Conservation (phyloP, 2,113 vertebrate species). For the Dromiciops gliroides region DNA sequence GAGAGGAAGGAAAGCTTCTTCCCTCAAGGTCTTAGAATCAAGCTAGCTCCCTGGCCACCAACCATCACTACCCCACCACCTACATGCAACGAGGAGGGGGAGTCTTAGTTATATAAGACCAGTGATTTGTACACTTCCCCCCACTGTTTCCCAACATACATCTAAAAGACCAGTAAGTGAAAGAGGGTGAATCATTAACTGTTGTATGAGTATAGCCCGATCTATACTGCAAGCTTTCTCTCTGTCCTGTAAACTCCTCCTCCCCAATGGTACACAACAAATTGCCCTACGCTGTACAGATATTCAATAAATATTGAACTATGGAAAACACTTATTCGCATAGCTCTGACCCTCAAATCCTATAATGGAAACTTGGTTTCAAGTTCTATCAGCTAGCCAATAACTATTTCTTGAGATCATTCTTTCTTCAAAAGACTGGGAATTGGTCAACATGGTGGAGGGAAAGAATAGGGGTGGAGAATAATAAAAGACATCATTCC, state of each 20-base stretch:
- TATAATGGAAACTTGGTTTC: background rate
- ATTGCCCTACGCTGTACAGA: background rate
- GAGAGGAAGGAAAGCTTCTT: background rate
- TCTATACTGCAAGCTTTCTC: background rate
- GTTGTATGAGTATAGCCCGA: background rate
- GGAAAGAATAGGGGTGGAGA: background rate
- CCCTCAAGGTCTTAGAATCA: background rate
- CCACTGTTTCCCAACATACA: background rate
- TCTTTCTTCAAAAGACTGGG: background rate
- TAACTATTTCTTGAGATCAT: background rate
- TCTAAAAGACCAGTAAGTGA: background rate
- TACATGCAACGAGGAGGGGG: background rate
- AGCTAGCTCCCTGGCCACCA: background rate
- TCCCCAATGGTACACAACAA: background rate
- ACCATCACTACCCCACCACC: background rate
- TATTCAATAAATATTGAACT: background rate
- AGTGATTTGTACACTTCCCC: background rate
- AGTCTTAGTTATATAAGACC: background rate
- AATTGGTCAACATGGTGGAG: background rate
- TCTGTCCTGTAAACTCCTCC: background rate
- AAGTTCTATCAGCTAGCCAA: background rate
- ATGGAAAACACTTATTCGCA: background rate
- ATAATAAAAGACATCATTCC: background rate
- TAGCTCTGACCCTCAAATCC: background rate
- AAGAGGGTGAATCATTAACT: background rate